Evolutionary conservation across 2,888 invertebrate species (phyloP).

Genomic region (Mechanitis mazaeus): DNA sequence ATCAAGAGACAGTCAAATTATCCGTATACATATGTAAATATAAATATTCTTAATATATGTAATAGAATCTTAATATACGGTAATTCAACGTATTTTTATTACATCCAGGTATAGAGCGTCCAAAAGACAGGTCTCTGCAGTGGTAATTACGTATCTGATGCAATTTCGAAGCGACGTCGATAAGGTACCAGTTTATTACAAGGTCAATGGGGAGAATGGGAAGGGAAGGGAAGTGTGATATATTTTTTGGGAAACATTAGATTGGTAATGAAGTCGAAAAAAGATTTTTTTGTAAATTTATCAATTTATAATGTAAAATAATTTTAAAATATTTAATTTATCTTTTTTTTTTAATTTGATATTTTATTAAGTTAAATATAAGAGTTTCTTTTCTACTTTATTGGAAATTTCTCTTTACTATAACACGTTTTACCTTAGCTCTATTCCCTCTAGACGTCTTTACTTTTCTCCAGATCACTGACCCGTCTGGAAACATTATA

Average conservation of each 20-base stretch:
- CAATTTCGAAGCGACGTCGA: constrained; percentile 42
- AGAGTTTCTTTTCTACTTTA: too few species aligned
- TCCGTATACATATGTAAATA: too few species aligned
- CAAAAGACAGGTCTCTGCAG: constrained; percentile 18
- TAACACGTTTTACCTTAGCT: constrained; percentile 10
- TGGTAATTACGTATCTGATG: constrained; percentile 43
- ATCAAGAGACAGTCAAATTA: too few species aligned
- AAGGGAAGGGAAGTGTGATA: too few species aligned
- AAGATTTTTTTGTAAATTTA: too few species aligned
- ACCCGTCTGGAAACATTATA: constrained; percentile 11
- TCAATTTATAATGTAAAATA: too few species aligned
- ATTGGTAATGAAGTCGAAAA: too few species aligned
- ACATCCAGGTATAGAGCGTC: constrained; percentile 21
- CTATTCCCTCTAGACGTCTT: constrained; percentile 20
- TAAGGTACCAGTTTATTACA: constrained; percentile 38
- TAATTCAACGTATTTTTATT: constrained; percentile 12
- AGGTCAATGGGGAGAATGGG: not conserved
- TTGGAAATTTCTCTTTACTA: constrained; percentile 4
- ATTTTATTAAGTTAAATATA: too few species aligned
- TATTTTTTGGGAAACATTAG: too few species aligned
- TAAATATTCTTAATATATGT: too few species aligned
- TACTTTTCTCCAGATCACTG: constrained; percentile 19
- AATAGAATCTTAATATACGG: not conserved
- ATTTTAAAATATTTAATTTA: too few species aligned
- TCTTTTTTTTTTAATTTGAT: too few species aligned